These are phyloP conservation scores for Drosophila multiciliata DNA, from an alignment of 2,888 invertebrate species.

Conservation along the genomic window DNA sequence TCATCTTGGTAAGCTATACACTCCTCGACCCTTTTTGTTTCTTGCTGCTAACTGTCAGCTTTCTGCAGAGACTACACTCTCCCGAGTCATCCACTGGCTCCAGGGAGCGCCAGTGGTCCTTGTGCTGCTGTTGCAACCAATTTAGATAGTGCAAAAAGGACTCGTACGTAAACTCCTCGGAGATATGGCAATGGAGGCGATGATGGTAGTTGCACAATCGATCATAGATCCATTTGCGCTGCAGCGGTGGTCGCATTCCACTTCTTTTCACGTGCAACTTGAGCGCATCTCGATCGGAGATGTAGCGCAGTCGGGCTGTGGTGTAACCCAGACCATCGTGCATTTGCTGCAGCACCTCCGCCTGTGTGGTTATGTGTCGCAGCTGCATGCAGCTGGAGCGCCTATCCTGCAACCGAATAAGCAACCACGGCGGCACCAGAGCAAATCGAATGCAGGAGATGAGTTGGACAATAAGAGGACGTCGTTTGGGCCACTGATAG, in stretches of 20 bases:
- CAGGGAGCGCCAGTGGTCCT: conserved; percentile 79
- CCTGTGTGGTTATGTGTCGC: conserved; percentile 88
- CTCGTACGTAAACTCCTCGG: conserved; percentile 73
- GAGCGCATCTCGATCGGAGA: conserved; percentile 89
- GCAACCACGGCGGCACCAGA: conserved; percentile 91
- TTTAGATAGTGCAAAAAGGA: conserved; percentile 80
- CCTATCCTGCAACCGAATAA: conserved; percentile 90
- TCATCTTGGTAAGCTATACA: background rate
- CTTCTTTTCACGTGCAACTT: conserved; percentile 89
- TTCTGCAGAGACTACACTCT: conserved; percentile 37
- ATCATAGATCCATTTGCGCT: conserved; percentile 90
- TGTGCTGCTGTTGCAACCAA: conserved; percentile 72
- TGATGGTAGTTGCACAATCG: conserved; percentile 84
- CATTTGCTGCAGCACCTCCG: conserved; percentile 91
- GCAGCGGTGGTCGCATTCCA: conserved; percentile 89
- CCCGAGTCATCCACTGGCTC: conserved; percentile 33
- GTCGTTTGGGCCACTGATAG: conserved; percentile 89
- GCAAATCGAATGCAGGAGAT: conserved; percentile 91
- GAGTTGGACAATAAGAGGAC: conserved; percentile 87
- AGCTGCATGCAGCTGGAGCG: conserved; percentile 91
- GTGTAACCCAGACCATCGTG: conserved; percentile 92
- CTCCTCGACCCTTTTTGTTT: background rate
- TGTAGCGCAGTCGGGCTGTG: conserved; percentile 91
- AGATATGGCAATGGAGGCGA: conserved; percentile 76
- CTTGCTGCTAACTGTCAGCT: background rate